Percentiles rank a stretch among this genome's conserved stretches.
These are phyloP conservation scores for Sander vitreus DNA, from an alignment of 2,113 vertebrate genomes.

Conservation along the genomic window DNA sequence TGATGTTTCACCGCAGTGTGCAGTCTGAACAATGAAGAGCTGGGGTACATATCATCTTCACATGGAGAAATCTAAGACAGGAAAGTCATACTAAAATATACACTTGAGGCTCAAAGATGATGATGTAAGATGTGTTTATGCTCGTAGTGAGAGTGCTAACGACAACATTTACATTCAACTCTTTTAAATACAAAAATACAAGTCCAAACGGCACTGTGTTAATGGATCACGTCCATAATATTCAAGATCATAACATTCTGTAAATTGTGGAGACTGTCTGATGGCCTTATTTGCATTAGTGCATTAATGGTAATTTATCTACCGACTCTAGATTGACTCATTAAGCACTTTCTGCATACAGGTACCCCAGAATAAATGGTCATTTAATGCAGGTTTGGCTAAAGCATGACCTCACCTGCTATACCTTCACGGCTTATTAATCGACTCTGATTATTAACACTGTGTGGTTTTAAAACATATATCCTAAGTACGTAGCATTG, in stretches of 20 bases:
- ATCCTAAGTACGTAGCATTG: not conserved
- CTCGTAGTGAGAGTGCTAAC: not conserved
- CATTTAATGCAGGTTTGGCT: conserved; percentile 11
- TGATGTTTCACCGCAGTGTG: conserved; percentile 50
- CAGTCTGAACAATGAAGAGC: conserved; percentile 31
- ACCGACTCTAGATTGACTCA: conserved; percentile 6
- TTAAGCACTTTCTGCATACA: conserved; percentile 15
- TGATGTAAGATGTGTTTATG: not conserved
- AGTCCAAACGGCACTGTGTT: not conserved
- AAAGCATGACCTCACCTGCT: conserved; percentile 11
- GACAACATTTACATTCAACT: not conserved
- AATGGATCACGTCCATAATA: not conserved
- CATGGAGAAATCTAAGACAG: not conserved
- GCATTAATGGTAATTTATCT: conserved; percentile 16
- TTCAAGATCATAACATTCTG: not conserved
- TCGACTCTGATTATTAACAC: conserved; percentile 12
- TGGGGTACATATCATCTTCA: conserved; percentile 17
- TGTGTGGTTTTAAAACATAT: not conserved
- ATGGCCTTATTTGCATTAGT: conserved; percentile 8
- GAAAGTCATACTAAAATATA: conserved; percentile 1
- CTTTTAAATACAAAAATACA: not conserved
- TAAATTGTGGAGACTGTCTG: not conserved
- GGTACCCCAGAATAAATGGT: conserved; percentile 11
- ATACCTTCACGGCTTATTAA: conserved; percentile 36
- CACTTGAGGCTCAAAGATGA: not conserved